Evolutionary conservation across 2,888 invertebrate genomes (phyloP), one percentile per base, ranked within the genome.

Genomic region (Unio pictorum): DNA sequence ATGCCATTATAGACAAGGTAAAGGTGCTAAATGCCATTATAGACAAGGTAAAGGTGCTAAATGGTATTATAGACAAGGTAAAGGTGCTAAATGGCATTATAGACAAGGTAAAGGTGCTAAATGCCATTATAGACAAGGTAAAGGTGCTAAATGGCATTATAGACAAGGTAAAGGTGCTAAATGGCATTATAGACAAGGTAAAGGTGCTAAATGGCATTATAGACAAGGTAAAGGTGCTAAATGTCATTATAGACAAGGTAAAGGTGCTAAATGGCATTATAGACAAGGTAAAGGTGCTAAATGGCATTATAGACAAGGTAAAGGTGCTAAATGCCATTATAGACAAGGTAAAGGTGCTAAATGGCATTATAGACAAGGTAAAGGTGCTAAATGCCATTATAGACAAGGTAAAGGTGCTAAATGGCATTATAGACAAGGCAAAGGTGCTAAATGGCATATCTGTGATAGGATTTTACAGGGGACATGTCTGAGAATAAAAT

Each of bases 401-500:
- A 45, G 11, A 45, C 15, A 45, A 45, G 11, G 92, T 79, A 4
- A 91, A 90, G 2, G 92, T 91, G 71, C 91, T 82, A 23, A 23
- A 23, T 23, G 23, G 23, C 23, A 23, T 45, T 45, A 11, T 15
- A 45, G 11, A 45, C 15, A 45, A 45, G 11, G 92, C 79, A 4
- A 91, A 90, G 2, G 92, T 91, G 71, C 91, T 82, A 28, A 28
- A 28, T 28, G 92, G 92, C 79, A 92, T 92, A 74, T 91, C 92
- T 18, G 79, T 73, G 28, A 89, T 90, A 91, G 75, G 64, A 93
- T 90, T 20, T 91, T 72, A 64, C 91, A 88, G 4, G 92, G 92
- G 23, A 93, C 91, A 79, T 93, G 92, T 64, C 92, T 28, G 28
- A 3, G 92, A 92, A 2, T 28, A n/a, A 56, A 34, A 8, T 57